Conservation (phyloP, 2,888 invertebrate species). For the Ennomos erosarius region DNA sequence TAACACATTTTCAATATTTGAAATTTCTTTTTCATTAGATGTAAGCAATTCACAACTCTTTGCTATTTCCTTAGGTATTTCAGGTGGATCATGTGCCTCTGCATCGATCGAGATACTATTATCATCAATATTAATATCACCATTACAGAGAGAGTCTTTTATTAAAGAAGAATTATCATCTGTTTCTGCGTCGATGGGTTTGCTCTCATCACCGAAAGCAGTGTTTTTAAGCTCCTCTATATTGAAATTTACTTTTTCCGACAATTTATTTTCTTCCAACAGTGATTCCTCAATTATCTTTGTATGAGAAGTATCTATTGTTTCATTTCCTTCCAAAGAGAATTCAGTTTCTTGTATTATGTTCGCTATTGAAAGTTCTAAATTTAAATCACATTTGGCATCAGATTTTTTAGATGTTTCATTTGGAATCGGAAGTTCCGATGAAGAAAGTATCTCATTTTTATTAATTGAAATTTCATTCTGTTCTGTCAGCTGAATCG, state of each 20-base stretch:
- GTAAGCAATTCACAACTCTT: not conserved
- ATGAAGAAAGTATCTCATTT: not conserved
- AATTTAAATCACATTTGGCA: not conserved
- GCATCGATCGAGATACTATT: not conserved
- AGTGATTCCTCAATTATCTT: too few species aligned
- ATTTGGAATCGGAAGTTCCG: not conserved
- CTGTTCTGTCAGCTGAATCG: not conserved
- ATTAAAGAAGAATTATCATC: not conserved
- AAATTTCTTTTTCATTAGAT: not conserved
- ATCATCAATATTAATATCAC: not conserved
- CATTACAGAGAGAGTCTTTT: not conserved
- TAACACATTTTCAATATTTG: not conserved
- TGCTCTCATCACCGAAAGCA: not conserved
- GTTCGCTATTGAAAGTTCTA: slow-evolving; percentile 1
- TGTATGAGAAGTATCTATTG: too few species aligned
- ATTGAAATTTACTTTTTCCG: too few species aligned
- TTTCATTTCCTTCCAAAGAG: not conserved
- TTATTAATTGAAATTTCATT: not conserved
- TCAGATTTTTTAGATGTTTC: not conserved
- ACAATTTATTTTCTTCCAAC: too few species aligned
- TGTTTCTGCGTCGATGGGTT: not conserved
- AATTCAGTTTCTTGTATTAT: not conserved
- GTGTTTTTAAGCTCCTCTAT: too few species aligned
- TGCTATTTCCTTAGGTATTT: not conserved
- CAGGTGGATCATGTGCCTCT: not conserved